phyloP scores from a whole-genome alignment of 1,140 invertebrate genomes.

The Ruditapes philippinarum region DNA sequence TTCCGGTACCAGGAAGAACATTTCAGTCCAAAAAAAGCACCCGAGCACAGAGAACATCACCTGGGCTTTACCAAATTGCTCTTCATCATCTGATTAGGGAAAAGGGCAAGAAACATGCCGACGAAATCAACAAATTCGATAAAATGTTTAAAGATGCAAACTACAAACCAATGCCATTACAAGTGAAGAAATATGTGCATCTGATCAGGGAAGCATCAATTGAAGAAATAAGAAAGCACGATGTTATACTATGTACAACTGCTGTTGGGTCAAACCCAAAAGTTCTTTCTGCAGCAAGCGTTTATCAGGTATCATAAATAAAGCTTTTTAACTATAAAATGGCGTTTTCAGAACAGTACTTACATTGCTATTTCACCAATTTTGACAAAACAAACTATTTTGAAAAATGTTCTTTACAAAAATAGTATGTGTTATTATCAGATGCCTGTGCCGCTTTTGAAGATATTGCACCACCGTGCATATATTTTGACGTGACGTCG shows the following conservation, averaged over 20 bases:
- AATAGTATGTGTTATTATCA: no score
- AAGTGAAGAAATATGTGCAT: constrained; percentile 66
- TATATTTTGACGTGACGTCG: no score
- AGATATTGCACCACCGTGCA: no score
- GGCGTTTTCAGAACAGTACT: no score
- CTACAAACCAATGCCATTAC: not conserved
- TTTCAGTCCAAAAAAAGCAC: constrained; percentile 24
- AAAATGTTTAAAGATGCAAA: constrained; percentile 49
- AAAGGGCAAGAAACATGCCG: constrained; percentile 70
- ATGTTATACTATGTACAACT: constrained; percentile 73
- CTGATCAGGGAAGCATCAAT: constrained; percentile 66
- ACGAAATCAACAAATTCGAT: constrained; percentile 71
- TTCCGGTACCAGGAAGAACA: constrained; percentile 72
- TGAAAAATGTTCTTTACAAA: no score
- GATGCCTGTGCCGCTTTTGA: no score
- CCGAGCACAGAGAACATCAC: constrained; percentile 42
- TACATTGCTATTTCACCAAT: no score
- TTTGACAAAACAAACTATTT: no score
- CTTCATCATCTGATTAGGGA: constrained; percentile 75
- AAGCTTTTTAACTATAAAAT: no score
- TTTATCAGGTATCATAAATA: constrained; percentile 59
- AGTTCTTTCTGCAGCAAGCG: constrained; percentile 47
- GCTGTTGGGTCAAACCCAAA: constrained; percentile 67
- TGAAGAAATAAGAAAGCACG: constrained; percentile 68
- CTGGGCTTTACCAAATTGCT: constrained; percentile 64